A percentile compares a stretch with the other conserved stretches of the same genome.
These are phyloP conservation scores for Epinephelus coioides DNA, from an alignment of 2,797 vertebrate genomes.

Conservation along the genomic window DNA sequence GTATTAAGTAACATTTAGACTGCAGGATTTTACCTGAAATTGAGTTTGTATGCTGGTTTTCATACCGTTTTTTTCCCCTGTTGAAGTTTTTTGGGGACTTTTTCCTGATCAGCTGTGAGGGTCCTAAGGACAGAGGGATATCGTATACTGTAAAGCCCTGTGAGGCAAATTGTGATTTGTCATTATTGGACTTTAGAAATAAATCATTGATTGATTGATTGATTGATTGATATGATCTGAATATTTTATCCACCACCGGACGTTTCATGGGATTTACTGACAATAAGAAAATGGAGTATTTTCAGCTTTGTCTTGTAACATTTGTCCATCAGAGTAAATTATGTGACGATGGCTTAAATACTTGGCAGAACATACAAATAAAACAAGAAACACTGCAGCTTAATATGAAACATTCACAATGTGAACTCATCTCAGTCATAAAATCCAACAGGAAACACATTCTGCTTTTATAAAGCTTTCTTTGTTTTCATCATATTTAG, in stretches of 20 bases:
- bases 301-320: constrained; percentile 19
- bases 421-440: constrained; percentile 51
- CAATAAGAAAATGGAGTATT: constrained; percentile 1
- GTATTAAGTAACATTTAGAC: neutral
- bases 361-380: constrained; percentile 18
- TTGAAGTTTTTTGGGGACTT: too few relatives aligned
- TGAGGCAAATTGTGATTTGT: too few relatives aligned
- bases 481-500: constrained; percentile 1
- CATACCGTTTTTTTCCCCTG: too few relatives aligned
- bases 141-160: too few relatives aligned
- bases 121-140: too few relatives aligned
- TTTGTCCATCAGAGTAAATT: constrained; percentile 32
- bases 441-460: constrained; percentile 12
- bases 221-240: neutral
- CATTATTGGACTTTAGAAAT: too few relatives aligned
- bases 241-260: neutral
- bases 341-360: constrained; percentile 22
- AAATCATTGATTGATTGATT: too few relatives aligned
- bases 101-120: too few relatives aligned
- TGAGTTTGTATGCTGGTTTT: neutral
- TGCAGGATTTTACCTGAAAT: neutral
- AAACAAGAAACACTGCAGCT: constrained; percentile 61
- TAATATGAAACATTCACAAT: constrained; percentile 60
- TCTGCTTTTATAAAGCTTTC: constrained; percentile 2
- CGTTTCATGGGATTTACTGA: constrained; percentile 7